Conservation (phyloP, 2,888 invertebrate species). For the Leucania comma region DNA sequence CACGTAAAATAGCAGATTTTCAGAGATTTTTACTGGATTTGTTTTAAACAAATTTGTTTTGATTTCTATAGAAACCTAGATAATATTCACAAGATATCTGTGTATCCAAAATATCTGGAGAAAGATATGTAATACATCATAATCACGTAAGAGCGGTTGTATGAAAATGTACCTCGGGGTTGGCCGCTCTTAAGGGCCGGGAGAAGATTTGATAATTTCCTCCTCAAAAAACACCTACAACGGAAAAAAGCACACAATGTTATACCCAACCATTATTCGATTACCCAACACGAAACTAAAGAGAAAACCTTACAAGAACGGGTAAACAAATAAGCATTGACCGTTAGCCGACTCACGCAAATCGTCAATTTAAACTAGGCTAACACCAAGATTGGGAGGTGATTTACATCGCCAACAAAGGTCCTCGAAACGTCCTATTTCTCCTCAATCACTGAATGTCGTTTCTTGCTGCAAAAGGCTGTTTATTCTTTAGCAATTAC, state of each 20-base stretch:
- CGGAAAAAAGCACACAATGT: neutral
- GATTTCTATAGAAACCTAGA: no score
- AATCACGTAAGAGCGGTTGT: no score
- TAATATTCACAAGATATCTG: no score
- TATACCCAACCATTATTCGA: conserved; percentile 20
- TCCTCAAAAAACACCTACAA: no score
- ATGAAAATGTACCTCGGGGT: no score
- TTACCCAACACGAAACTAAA: conserved; percentile 22
- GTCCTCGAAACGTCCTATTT: conserved; percentile 46
- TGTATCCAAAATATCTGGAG: no score
- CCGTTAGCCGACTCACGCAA: conserved; percentile 80
- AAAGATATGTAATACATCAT: no score
- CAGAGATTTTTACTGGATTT: no score
- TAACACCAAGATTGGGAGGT: conserved; percentile 51
- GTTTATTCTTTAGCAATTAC: conserved; percentile 19
- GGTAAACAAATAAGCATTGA: conserved; percentile 64
- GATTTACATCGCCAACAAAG: conserved; percentile 48
- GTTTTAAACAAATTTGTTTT: no score
- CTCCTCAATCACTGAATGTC: conserved; percentile 1
- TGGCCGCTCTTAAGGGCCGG: fast-evolving
- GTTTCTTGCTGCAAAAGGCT: neutral
- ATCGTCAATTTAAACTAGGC: conserved; percentile 76
- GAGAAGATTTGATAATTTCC: no score
- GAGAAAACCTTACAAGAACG: conserved; percentile 46
- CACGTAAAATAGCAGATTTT: no score